Base-by-base conservation (phyloP, 2,888 invertebrate species). In the Celastrina argiolus region DNA sequence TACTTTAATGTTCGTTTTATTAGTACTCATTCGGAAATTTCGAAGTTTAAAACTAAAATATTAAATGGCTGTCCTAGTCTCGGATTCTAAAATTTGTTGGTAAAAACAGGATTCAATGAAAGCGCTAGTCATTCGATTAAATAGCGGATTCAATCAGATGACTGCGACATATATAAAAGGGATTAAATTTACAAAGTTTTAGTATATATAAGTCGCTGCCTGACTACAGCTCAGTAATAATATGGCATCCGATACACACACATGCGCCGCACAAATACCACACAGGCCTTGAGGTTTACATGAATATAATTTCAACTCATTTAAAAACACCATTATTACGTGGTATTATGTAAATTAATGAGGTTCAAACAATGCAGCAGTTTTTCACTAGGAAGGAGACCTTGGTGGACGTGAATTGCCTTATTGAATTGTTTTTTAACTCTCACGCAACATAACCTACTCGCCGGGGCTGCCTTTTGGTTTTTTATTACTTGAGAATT, bases 381-480 rank as follows among this genome's bases (percentile, higher is more conserved):
- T 36, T 61, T 61, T 61, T 61, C 61, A 61, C 22, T 36, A 22
- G 39, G 61, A 14, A 39, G 59, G 36, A 31, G 58, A 36, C 36
- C 59, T 59, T 61, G 36, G 36, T 59, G 31, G 18, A 16, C 18
- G 22, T 31, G 12, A 36, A 61, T 22, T 22, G 22, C 61, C 36
- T 22, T 12, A 39, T 61, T 34, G 34, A 59, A 34, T 59, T 61
- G 22, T 61, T 59, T 59, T 61, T 61, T 61, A 36, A 36, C 36
- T 61, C 61, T 22, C 61, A 61, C 61, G 61, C 61, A 18, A 36
- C 39, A 8, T 51, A 18, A 18, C 45, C 45, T 45, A 22, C 51
- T 51, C 51, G 22, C 0, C 22, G 51, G 22, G 5, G 26, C 22
- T 26, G 51, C 51, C 22, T 22, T 12, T 51, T 16, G 26, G 7